Evolutionary conservation across 1,140 invertebrate genomes (phyloP), one percentile per base, ranked within the genome.

Genomic region (Drosophila ambigua): DNA sequence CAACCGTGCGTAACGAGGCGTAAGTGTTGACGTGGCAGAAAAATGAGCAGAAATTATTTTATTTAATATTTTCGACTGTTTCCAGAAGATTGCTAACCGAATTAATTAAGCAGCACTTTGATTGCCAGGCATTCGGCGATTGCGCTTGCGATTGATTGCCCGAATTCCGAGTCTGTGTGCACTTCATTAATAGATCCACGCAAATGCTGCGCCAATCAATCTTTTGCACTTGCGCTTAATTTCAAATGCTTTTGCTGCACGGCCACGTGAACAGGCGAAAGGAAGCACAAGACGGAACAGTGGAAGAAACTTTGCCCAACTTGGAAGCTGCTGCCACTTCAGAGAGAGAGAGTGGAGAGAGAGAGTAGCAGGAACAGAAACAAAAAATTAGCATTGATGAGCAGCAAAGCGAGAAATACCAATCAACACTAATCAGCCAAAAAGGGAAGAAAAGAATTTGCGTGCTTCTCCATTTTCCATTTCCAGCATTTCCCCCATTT

Each of bases 341-440:
- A 69, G 67, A 76, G 64, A 31, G 49, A 62, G 41, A 31, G 31
- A 31, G 8, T 44, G 24, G 41, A 44, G 61, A 26, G n/a, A 59
- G 63, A 51, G 50, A 52, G 23, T 2, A 58, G 58, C 16, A 60
- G 39, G 24, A 66, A 39, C 11, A 11, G 4, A 39, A 83, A 87
- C 79, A 88, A 83, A 87, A 82, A 88, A 87, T 87, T 90, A 90
- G 85, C 85, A 90, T 90, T 90, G 87, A 90, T 90, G 87, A 90
- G 85, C 82, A 87, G 72, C 83, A 82, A 88, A 79, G 87, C 81
- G 82, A 90, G 71, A 90, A 90, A 90, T 83, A 85, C 81, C 87
- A 90, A 90, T 90, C 87, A 90, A 85, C 87, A 90, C 87, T 90
- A 90, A 90, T 90, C 87, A 90, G 87, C 59, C 62, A 76, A 76